Base-by-base conservation (phyloP, 2,888 invertebrate genomes). In the Pecten maximus region DNA sequence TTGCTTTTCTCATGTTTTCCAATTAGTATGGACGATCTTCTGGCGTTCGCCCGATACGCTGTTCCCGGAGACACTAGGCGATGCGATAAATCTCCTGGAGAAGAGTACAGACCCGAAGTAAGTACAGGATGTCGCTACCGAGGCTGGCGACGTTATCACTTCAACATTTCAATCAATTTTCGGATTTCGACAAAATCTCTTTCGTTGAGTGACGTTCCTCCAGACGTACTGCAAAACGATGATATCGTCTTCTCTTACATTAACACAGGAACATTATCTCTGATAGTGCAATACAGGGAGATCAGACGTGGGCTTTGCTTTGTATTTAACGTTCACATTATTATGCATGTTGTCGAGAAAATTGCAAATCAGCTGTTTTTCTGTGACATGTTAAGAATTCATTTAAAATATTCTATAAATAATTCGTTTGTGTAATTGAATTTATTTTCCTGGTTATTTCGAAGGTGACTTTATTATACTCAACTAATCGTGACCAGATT, bases 191-290 rank as follows among this genome's bases (percentile, higher is more conserved):
- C 74, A 74, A 74, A 74, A 35, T n/a, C 60, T 74, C 35, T 12
- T 74, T 35, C 6, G 28, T 35, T 74, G 28, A 74, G 35, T 74
- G 74, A 74, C 74, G 16, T 74, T 35, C 35, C 8, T 15, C 28
- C 74, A 74, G 74, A 74, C 74, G 35, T 74, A 74, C 23, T 74
- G 35, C 74, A 74, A 74, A 74, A 74, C 74, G 74, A 35, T 74
- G 35, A 74, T 28, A 74, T 74, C 6, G 74, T 35, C 28, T 74
- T 74, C 74, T 35, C 74, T 15, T 74, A 74, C 28, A 74, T 74
- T 35, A 35, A 0, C 35, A 28, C 1, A 35, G 0, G 15, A 35
- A 74, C 74, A 10, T 23, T 23, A 74, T 74, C 35, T 74, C 74
- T 35, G 74, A 74, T 35, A 35, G 35, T 35, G 28, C 2, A 35